Evolutionary conservation across 2,888 invertebrate genomes (phyloP).

Genomic region (Hirtodrosophila histrioides): DNA sequence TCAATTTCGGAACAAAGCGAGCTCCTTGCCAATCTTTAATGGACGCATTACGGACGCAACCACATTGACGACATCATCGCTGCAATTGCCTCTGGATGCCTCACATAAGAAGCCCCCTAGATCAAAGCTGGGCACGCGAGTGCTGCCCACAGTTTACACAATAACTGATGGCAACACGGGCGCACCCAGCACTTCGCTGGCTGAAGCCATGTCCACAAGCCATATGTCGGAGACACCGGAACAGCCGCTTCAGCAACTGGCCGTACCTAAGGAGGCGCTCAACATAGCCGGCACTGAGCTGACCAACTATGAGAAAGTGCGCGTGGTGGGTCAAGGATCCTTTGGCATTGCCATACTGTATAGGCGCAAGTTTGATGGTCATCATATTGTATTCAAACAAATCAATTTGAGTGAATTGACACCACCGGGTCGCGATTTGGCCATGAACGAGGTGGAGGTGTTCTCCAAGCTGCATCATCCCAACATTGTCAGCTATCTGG

Average conservation of each 20-base stretch:
- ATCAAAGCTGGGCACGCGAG: slow-evolving; percentile 40
- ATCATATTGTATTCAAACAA: slow-evolving; percentile 90
- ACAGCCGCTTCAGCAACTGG: slow-evolving; percentile 46
- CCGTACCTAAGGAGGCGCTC: slow-evolving; percentile 40
- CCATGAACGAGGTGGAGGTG: slow-evolving; percentile 89
- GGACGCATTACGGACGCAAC: slow-evolving; percentile 81
- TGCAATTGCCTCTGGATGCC: slow-evolving; percentile 49
- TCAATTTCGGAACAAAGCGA: slow-evolving; percentile 81
- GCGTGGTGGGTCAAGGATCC: slow-evolving; percentile 85
- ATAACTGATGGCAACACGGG: slow-evolving; percentile 66
- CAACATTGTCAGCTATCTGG: slow-evolving; percentile 90
- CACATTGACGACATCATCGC: slow-evolving; percentile 73
- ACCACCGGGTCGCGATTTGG: slow-evolving; percentile 88
- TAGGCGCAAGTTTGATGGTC: slow-evolving; percentile 87
- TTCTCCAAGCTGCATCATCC: slow-evolving; percentile 89
- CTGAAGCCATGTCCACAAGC: slow-evolving; percentile 60
- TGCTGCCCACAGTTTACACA: slow-evolving; percentile 73
- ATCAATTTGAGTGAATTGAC: slow-evolving; percentile 89
- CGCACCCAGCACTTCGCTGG: slow-evolving; percentile 46
- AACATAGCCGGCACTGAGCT: slow-evolving; percentile 77
- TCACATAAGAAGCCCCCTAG: slow-evolving; percentile 32
- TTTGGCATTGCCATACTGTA: slow-evolving; percentile 90
- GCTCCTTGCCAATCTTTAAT: slow-evolving; percentile 83
- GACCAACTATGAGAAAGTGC: slow-evolving; percentile 82
- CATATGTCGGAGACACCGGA: slow-evolving; percentile 27